Evolutionary conservation across 2,888 invertebrate species (phyloP), one percentile per base, ranked within the genome.

Genomic region (Chrysotoxum bicinctum): DNA sequence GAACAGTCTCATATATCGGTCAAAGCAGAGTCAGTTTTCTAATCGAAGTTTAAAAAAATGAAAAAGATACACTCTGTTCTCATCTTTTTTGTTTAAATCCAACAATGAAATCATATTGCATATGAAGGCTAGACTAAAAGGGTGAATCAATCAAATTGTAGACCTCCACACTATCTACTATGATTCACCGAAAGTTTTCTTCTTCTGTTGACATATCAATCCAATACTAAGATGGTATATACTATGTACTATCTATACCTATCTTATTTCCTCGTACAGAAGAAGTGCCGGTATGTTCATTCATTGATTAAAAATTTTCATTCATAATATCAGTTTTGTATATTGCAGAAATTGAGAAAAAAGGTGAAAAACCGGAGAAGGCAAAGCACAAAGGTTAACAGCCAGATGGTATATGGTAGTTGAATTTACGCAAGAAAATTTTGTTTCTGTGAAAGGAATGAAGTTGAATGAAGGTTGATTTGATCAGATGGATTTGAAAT

Each of bases 291-390:
- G 10, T 52, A 30, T 23, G 64, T 73, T 19, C 30, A 62, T 74
- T 64, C 83, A 83, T 83, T 83, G 62, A 78, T 66, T n/a, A 40
- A 66, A 72, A 72, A 72, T 73, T 35, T 83, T 64, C 78, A 83
- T 83, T 78, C 73, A 78, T 78, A 37, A 26, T 21, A 19, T 16
- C 32, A 10, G 6, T 30, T n/a, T 9, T 8, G 6, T 1, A 10
- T n/a, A 16, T 9, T 45, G 19, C 6, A 37, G 21, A 43, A 26
- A 43, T 12, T 35, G 12, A 12, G 12, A 16, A 3, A 43, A 9
- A 16, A 14, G 7, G 14, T 43, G n/a, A 45, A 16, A 62, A 69
- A 60, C 50, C 35, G 45, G n/a, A 10, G 14, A 16, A n/a, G 30
- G 21, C 45, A 64, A 45, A 50, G 54, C 14, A 21, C 60, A 56